Percentiles rank a stretch among this genome's conserved stretches.
Evolutionary conservation across 2,888 invertebrate genomes (phyloP).

Genomic region (Siphonodentalium dalli): DNA sequence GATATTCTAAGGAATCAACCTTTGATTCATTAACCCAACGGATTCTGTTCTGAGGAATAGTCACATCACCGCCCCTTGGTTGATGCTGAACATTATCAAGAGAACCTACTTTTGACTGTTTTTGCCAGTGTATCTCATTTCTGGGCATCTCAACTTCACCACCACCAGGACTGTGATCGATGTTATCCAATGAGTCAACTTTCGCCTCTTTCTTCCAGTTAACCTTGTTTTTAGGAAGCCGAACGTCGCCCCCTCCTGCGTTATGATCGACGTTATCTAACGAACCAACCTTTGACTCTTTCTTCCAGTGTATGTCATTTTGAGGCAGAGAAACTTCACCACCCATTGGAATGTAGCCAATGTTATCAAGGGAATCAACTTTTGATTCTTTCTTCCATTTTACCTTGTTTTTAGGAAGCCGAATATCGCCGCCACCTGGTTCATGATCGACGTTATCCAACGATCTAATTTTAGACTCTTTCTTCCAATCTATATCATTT

Average conservation of each 20-base stretch:
- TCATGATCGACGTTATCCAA: conserved; percentile 43
- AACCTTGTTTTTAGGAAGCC: conserved; percentile 24
- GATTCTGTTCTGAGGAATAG: no score
- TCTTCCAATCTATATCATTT: conserved; percentile 37
- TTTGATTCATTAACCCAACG: no score
- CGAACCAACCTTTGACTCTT: conserved; percentile 40
- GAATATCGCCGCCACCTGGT: conserved; percentile 40
- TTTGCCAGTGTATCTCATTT: conserved; percentile 27
- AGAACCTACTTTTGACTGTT: conserved; percentile 39
- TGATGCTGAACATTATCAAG: conserved; percentile 38
- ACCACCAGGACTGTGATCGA: conserved; percentile 34
- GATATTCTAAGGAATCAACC: conserved; percentile 27
- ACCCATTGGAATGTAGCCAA: conserved; percentile 32
- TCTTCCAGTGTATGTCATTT: conserved; percentile 39
- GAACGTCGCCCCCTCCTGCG: conserved; percentile 41
- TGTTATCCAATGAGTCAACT: conserved; percentile 39
- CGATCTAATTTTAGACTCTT: conserved; percentile 45
- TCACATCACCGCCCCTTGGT: conserved; percentile 50
- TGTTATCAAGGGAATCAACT: conserved; percentile 43
- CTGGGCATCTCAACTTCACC: conserved; percentile 37
- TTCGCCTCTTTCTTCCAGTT: conserved; percentile 39
- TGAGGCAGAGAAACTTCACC: conserved; percentile 34
- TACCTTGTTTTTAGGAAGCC: conserved; percentile 24
- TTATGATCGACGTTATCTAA: conserved; percentile 39
- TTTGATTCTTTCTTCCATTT: conserved; percentile 36